Percentiles rank a stretch among this genome's conserved stretches.
Conservation (phyloP, 2,113 vertebrate genomes). For the Takifugu flavidus region DNA sequence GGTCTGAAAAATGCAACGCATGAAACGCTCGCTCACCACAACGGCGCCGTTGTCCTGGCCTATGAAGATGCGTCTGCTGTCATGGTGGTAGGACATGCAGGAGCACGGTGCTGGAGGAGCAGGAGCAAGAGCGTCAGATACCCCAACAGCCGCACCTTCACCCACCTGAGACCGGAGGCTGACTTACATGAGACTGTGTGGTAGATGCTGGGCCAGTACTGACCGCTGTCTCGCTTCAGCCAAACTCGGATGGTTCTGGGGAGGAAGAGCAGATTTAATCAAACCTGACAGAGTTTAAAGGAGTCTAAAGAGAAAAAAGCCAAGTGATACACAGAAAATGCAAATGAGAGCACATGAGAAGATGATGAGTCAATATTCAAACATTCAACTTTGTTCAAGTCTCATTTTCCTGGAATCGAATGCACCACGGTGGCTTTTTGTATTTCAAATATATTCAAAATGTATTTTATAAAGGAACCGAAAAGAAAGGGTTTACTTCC, state of each 20-base stretch:
- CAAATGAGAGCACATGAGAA: too few species aligned
- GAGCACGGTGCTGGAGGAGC: slow-evolving; percentile 85
- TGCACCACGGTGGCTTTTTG: too few species aligned
- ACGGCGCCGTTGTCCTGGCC: slow-evolving; percentile 95
- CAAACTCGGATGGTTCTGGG: slow-evolving; percentile 90
- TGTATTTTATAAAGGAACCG: too few species aligned
- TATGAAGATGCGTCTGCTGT: slow-evolving; percentile 92
- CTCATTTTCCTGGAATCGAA: too few species aligned
- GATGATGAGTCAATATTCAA: too few species aligned
- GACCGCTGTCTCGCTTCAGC: slow-evolving; percentile 96
- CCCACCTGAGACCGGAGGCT: neutral
- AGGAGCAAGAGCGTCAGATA: neutral
- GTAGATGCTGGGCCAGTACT: slow-evolving; percentile 96
- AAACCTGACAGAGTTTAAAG: too few species aligned
- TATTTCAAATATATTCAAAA: too few species aligned
- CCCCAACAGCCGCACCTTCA: neutral
- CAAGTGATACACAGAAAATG: slow-evolving; percentile 1
- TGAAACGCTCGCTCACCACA: slow-evolving; percentile 79
- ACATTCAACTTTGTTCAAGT: too few species aligned
- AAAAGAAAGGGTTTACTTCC: too few species aligned
- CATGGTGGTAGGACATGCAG: slow-evolving; percentile 92
- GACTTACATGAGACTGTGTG: slow-evolving; percentile 93
- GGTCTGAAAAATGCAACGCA: slow-evolving; percentile 6
- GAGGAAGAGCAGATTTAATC: neutral
- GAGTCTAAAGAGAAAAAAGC: too few species aligned